phyloP scores from a whole-genome alignment of 2,888 invertebrate species.

The Hydriomena furcata region DNA sequence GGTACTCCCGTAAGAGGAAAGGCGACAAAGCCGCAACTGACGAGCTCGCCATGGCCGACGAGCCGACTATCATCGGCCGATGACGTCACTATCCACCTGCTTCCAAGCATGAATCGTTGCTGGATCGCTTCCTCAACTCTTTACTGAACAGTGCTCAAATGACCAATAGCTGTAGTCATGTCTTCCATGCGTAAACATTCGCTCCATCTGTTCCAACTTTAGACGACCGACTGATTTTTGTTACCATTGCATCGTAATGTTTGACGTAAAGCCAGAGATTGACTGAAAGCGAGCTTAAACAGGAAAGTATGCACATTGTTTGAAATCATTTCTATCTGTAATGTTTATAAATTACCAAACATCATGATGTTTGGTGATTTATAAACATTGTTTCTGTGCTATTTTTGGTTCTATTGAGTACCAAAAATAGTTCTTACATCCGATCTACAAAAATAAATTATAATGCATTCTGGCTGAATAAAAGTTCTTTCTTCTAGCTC shows the following conservation, averaged over 20 bases:
- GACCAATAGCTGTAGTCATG: conserved; percentile 72
- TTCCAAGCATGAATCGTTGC: conserved; percentile 49
- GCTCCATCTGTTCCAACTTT: conserved; percentile 37
- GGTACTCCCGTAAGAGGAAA: conserved; percentile 93
- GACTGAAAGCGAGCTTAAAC: conserved; percentile 22
- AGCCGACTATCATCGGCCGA: conserved; percentile 91
- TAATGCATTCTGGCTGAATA: conserved; percentile 4
- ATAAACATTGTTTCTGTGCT: too few species aligned
- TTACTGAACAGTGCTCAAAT: conserved; percentile 80
- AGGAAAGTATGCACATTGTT: conserved; percentile 1
- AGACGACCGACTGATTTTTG: conserved; percentile 48
- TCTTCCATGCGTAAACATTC: conserved; percentile 63
- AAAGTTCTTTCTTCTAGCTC: neutral
- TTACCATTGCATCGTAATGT: conserved; percentile 38
- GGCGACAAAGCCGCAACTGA: conserved; percentile 92
- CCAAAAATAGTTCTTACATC: conserved; percentile 7
- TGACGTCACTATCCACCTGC: conserved; percentile 60
- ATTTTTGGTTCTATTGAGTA: too few species aligned
- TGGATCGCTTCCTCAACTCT: conserved; percentile 61
- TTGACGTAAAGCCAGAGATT: conserved; percentile 36
- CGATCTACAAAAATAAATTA: conserved; percentile 1
- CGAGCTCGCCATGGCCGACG: conserved; percentile 92
- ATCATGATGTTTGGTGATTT: too few species aligned
- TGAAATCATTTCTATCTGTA: conserved; percentile 13
- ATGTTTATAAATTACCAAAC: conserved; percentile 32